Conservation (phyloP, 2,888 invertebrate genomes). For the Lycophotia porphyrea region DNA sequence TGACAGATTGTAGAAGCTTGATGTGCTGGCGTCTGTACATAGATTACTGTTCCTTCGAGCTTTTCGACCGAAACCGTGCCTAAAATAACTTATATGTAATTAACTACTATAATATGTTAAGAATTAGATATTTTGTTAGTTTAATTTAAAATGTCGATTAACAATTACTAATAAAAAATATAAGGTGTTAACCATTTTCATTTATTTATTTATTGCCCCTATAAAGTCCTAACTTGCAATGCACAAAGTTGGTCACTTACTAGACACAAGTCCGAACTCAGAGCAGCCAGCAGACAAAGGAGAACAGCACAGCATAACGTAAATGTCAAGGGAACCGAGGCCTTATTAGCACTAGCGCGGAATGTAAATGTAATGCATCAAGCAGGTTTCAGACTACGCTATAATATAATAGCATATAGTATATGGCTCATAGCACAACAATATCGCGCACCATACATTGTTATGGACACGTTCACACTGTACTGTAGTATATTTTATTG, state of each 20-base stretch:
- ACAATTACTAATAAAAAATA: constrained; percentile 74
- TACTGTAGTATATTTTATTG: too few species aligned
- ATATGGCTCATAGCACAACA: too few species aligned
- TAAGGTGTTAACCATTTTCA: constrained; percentile 64
- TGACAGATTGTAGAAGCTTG: too few species aligned
- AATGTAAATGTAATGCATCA: too few species aligned
- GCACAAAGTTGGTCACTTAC: neutral
- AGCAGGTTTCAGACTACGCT: too few species aligned
- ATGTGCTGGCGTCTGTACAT: neutral
- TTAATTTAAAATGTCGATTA: constrained; percentile 81
- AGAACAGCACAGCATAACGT: too few species aligned
- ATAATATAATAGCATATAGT: too few species aligned
- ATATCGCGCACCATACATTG: too few species aligned
- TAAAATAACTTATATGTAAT: constrained; percentile 80
- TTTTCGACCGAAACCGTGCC: constrained; percentile 63
- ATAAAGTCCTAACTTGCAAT: neutral
- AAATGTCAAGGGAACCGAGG: too few species aligned
- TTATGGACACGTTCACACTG: too few species aligned
- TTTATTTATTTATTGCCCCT: constrained; percentile 45
- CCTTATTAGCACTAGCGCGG: too few species aligned
- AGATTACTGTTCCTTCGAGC: constrained; percentile 39
- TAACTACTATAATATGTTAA: constrained; percentile 77
- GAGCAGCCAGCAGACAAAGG: neutral
- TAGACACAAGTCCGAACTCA: neutral
- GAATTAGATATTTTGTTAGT: constrained; percentile 78